Evolutionary conservation across 2,888 invertebrate species (phyloP).

Genomic region (Lepidocyrtinus sp.): DNA sequence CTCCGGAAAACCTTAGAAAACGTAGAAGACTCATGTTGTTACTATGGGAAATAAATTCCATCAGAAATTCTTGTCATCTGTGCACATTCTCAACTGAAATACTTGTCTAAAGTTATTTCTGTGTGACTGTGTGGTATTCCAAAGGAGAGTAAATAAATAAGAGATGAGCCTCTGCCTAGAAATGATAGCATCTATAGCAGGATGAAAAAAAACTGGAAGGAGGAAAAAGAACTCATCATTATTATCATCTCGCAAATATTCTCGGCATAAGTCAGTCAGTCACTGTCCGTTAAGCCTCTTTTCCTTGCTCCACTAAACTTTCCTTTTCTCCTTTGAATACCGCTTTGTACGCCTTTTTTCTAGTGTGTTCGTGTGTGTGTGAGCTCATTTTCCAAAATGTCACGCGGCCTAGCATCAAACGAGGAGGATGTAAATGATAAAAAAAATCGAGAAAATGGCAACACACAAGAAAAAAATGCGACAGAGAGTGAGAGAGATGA

Average conservation of each 20-base stretch:
- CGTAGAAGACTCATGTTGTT: constrained; percentile 15
- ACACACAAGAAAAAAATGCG: background rate
- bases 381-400: constrained; percentile 48
- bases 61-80: constrained; percentile 39
- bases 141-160: constrained; percentile 45
- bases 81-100: constrained; percentile 43
- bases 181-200: background rate
- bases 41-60: constrained; percentile 39
- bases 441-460: background rate
- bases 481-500: background rate
- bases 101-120: too few species aligned
- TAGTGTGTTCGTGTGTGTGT: background rate
- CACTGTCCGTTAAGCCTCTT: constrained; percentile 21
- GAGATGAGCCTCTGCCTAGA: constrained; percentile 30
- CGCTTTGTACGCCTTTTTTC: background rate
- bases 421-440: constrained; percentile 18
- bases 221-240: constrained; percentile 33
- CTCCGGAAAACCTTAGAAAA: too few species aligned
- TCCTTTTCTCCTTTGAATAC: constrained; percentile 24
- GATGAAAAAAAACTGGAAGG: constrained; percentile 15
- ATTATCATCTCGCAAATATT: constrained; percentile 17
- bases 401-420: background rate
- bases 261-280: constrained; percentile 10
- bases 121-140: background rate
- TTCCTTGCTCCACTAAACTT: constrained; percentile 33